Conservation (phyloP, 2,797 vertebrate species). For the Acridotheres tristis region DNA sequence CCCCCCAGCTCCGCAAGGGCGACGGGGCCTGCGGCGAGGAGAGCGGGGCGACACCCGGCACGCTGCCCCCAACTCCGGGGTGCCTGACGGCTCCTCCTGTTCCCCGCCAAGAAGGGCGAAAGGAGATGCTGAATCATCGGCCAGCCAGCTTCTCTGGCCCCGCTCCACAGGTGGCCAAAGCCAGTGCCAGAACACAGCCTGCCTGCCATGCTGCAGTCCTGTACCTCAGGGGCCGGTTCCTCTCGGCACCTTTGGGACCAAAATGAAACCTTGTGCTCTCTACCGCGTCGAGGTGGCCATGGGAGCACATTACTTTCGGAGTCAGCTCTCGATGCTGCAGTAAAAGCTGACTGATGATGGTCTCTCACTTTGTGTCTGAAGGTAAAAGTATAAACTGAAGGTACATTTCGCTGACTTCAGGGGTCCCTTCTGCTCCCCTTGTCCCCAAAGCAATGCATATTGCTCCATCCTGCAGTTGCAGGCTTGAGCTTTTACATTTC, state of each 20-base stretch:
- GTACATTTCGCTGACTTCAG: accelerated
- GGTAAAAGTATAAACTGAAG: not conserved
- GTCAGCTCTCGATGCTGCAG: not conserved
- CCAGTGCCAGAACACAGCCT: not conserved
- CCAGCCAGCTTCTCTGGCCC: not conserved
- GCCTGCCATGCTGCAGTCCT: not conserved
- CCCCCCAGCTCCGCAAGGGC: not conserved
- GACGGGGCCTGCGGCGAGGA: too few relatives aligned
- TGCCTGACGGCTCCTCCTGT: not conserved
- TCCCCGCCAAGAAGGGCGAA: not conserved
- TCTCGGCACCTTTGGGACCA: not conserved
- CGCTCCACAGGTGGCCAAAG: not conserved
- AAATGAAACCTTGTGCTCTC: not conserved
- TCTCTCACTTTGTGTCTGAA: not conserved
- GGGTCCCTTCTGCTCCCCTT: not conserved
- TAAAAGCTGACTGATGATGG: not conserved
- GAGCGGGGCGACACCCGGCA: not conserved
- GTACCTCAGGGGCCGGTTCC: accelerated
- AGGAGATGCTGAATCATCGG: not conserved
- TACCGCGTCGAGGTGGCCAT: accelerated
- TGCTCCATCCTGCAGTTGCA: not conserved
- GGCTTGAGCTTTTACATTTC: not conserved
- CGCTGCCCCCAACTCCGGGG: not conserved
- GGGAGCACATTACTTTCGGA: not conserved
- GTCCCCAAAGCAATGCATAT: not conserved